phyloP scores from a whole-genome alignment of 2,113 vertebrate species.

The Pseudolaguvia tuberculata region DNA sequence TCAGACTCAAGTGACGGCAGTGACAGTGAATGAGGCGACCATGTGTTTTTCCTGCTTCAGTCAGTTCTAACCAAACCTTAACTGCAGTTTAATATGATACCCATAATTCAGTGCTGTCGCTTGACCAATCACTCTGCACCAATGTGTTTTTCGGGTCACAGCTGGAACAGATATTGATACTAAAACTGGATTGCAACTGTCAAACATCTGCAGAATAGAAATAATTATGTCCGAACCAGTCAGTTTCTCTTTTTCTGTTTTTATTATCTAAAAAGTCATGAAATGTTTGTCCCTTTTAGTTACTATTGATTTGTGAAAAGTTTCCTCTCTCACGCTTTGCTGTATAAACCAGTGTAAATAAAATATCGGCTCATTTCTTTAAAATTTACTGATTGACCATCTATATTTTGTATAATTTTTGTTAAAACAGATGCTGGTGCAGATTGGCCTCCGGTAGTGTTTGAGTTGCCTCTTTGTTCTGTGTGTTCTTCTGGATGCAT shows the following conservation, averaged over 20 bases:
- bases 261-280: background rate
- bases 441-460: no score
- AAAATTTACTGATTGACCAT: background rate
- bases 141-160: background rate
- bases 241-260: background rate
- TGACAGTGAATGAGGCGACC: constrained; percentile 76
- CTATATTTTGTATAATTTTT: no score
- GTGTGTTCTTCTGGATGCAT: no score
- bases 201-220: background rate
- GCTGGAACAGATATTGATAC: constrained; percentile 1
- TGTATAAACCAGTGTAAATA: constrained; percentile 31
- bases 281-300: background rate
- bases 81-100: no score
- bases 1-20: constrained; percentile 79
- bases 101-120: no score
- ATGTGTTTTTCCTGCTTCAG: background rate
- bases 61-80: no score
- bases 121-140: no score
- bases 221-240: background rate
- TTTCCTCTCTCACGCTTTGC: background rate
- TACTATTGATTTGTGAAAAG: background rate
- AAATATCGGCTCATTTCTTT: constrained; percentile 22
- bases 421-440: no score
- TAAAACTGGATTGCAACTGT: background rate
- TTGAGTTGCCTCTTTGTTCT: no score